Base-by-base conservation (phyloP, 2,797 vertebrate genomes). In the Scomberomorus guttatus region DNA sequence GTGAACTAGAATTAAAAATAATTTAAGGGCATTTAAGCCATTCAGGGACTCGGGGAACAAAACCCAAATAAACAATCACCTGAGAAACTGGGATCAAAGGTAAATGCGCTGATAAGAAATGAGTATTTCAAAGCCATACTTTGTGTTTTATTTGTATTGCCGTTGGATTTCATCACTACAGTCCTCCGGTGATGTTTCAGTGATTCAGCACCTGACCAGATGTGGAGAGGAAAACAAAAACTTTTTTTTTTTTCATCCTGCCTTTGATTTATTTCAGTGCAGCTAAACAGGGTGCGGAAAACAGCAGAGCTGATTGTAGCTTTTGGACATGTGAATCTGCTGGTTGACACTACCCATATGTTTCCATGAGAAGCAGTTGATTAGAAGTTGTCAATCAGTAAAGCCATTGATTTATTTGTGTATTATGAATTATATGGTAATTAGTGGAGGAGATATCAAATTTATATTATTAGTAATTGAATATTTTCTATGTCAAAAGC, bases 141-240 rank as follows among this genome's bases (percentile, higher is more conserved):
- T 83, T 61, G 39, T 61, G 72, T 79, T 81, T 83, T 73, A 75
- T 83, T 86, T 89, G 85, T 83, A 87, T 92, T 91, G 86, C 90
- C 79, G 68, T 84, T 81, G 75, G 82, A 86, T 91, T 91, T 89
- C 87, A 83, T 92, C 89, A 90, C 50, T 42, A 0, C 1, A 0
- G 37, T 90, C 87, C 75, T 85, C 60, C 27, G 22, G 83, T 89
- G 73, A 84, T 77, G 66, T 79, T 84, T 80, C 77, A 52, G 54
- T 73, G 64, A 86, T 83, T 24, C 57, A 73, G 39, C 80, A 73
- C 88, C 83, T 87, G 83, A 77, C 79, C 84, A 86, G 81, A 86
- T 83, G 83, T 62, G 66, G 65, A 70, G 71, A 68, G 68, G 63
- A 63, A 87, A 78, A 87, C 57, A 72, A 80, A 75, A 73, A 54